Conservation (phyloP, 1,140 invertebrate genomes). For the Danaus melanippus region DNA sequence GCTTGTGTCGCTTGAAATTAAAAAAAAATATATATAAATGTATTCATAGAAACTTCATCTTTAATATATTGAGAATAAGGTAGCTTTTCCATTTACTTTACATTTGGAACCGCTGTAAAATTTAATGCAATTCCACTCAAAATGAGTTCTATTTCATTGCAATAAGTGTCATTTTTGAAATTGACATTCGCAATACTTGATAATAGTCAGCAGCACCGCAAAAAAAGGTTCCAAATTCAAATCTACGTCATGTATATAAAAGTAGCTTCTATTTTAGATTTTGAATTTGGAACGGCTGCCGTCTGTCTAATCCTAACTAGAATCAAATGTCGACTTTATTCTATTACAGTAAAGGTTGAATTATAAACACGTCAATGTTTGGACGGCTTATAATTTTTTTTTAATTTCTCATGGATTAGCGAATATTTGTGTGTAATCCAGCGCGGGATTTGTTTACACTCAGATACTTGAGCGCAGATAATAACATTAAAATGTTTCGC, state of each 20-base stretch:
- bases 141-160: background rate
- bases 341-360: background rate
- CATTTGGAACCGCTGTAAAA: too few relatives aligned
- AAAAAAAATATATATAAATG: too few relatives aligned
- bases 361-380: conserved; percentile 2
- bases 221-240: conserved; percentile 16
- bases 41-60: too few relatives aligned
- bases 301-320: background rate
- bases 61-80: too few relatives aligned
- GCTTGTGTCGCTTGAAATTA: conserved; percentile 25
- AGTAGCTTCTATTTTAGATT: conserved; percentile 8
- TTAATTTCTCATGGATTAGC: conserved; percentile 23
- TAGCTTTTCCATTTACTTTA: background rate
- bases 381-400: conserved; percentile 13
- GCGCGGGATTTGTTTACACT: conserved; percentile 28
- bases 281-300: conserved; percentile 6
- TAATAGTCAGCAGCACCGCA: too few relatives aligned
- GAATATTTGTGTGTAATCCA: conserved; percentile 21
- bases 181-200: too few relatives aligned
- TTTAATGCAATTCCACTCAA: too few relatives aligned
- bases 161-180: too few relatives aligned
- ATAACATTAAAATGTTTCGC: conserved; percentile 8
- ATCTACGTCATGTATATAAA: conserved; percentile 12
- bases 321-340: conserved; percentile 9
- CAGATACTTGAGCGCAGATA: conserved; percentile 14